Base-by-base conservation (phyloP, 2,888 invertebrate species). In the Penaeus monodon region DNA sequence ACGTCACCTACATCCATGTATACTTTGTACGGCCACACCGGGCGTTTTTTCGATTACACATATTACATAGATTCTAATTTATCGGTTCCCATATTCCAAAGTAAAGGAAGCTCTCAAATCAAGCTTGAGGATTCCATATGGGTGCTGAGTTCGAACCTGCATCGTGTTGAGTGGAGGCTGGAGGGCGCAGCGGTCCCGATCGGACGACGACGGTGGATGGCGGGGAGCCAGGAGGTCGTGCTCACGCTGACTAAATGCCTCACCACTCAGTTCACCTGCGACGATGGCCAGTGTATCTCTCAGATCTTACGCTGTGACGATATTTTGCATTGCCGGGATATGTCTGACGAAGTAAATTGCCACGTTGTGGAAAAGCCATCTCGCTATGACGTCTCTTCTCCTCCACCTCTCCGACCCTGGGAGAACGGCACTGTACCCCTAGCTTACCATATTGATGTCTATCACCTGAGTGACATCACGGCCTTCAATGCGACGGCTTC, bases 21-120 rank as follows among this genome's bases (percentile, higher is more conserved):
- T 29, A 73, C 78, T 20, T 81, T 89, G 20, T 89, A 89, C 68
- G 89, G 87, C n/a, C 87, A 89, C 68, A 78, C 81, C 38, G 87
- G 87, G n/a, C 49, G 80, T 12, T 65, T 84, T 38, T 89, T 89
- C 68, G 89, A 89, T 63, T 66, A 89, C 76, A 81, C 73, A n/a
- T 89, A 74, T 79, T 79, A 85, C 74, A 63, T 76, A 38, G n/a
- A 78, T 22, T 57, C 57, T 57, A 20, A 10, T 8, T 64, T n/a
- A 22, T 87, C 85, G 17, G 38, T 65, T 7, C 44, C 73, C 22
- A 49, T 68, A 14, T 89, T 83, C 76, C 64, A 33, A 29, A 85
- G 89, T 33, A 33, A 74, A 2, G 78, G 81, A 12, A 77, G 81
- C 20, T 89, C 89, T n/a, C n/a, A 33, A 20, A 82, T 89, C 63